These are phyloP conservation scores for Choristoneura rosaceana DNA, from an alignment of 2,888 invertebrate species.

Conservation along the genomic window DNA sequence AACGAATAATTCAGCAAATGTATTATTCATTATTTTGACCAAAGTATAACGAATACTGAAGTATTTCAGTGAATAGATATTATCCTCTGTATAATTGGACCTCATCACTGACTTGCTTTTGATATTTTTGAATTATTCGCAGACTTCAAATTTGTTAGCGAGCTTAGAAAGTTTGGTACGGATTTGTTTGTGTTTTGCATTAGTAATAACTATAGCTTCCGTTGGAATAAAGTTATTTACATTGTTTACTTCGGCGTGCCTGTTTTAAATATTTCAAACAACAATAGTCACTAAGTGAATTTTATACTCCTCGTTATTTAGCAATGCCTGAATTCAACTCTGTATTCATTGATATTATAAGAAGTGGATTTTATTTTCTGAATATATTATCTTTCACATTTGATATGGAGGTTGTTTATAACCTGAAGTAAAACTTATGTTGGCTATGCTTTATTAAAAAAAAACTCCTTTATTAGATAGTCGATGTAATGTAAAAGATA, in stretches of 20 bases:
- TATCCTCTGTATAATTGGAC: slow-evolving; percentile 48
- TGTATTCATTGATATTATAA: too few relatives aligned
- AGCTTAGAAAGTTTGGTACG: slow-evolving; percentile 34
- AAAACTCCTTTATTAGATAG: too few relatives aligned
- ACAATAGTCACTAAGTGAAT: not conserved
- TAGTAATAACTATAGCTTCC: slow-evolving; percentile 24
- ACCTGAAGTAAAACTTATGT: too few relatives aligned
- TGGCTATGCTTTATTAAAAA: too few relatives aligned
- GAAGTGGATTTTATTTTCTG: too few relatives aligned
- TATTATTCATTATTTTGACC: slow-evolving; percentile 62
- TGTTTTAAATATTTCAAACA: not conserved
- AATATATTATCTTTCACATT: too few relatives aligned
- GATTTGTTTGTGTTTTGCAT: slow-evolving; percentile 41
- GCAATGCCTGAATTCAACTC: too few relatives aligned
- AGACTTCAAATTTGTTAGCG: slow-evolving; percentile 34
- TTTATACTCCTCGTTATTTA: not conserved
- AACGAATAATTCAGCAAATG: slow-evolving; percentile 59
- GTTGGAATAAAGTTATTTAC: not conserved
- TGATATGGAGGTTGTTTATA: too few relatives aligned
- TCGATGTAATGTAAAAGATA: too few relatives aligned
- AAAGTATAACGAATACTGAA: slow-evolving; percentile 52
- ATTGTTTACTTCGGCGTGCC: not conserved
- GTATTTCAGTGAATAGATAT: slow-evolving; percentile 50
- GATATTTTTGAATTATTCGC: slow-evolving; percentile 40
- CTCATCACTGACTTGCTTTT: slow-evolving; percentile 40